Evolutionary conservation across 1,140 invertebrate genomes (phyloP), one percentile per base, ranked within the genome.

Genomic region (Pseudoatta argentina): DNA sequence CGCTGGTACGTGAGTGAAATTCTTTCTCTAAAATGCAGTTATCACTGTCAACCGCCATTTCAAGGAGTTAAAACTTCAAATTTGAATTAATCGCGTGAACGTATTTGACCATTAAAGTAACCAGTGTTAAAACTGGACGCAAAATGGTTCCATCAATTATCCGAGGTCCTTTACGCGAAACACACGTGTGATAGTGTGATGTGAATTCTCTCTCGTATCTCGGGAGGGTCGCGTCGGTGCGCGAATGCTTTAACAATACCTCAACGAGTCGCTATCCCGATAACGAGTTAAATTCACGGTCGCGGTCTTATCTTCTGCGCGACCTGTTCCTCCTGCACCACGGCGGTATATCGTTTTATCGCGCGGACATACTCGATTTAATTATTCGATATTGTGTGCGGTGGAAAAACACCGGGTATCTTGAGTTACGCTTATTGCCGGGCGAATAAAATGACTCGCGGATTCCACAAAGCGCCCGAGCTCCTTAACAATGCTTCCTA

Each of bases 341-440:
- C 57, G 39, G 12, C 27, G 24, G 55, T 75, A 55, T 75, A 75
- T 75, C 79, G 79, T 51, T 83, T 83, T 83, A 83, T 83, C 79
- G 39, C 69, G 44, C 79, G 55, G 55, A 73, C 69, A 83, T 14
- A 51, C 79, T 83, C 79, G 79, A 83, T 83, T 83, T 83, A 83
- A 83, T 83, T 83, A 83, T 83, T 73, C 79, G 79, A 83, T 83
- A 83, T 83, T 83, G 79, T 21, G 39, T 39, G 55, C 39, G 34
- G 39, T 34, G 79, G 53, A 73, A 83, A 83, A 82, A 73, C 55
- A 72, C 79, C 39, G 44, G 57, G 55, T 83, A 83, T 83, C 79
- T 83, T 83, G 79, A 83, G 55, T 83, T 83, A 83, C 55, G 57
- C 79, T 83, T 73, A 83, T 83, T 83, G 63, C 57, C 79, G 69